Percentiles rank a stretch among this genome's conserved stretches.
These are phyloP conservation scores for Pollimyrus isidori DNA, from an alignment of 2,113 vertebrate genomes.

Conservation along the genomic window DNA sequence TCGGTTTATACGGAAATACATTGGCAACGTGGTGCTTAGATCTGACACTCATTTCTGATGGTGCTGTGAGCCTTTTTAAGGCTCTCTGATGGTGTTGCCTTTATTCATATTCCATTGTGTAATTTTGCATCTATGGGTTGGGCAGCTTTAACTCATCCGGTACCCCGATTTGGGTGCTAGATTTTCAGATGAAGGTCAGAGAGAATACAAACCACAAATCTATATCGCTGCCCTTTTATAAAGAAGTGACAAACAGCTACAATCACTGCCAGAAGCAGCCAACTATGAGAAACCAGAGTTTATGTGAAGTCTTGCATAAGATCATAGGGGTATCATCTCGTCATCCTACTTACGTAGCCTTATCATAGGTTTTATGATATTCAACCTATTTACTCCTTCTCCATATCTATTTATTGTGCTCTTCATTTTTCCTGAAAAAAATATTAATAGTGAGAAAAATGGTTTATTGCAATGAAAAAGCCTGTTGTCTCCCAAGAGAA, in stretches of 20 bases:
- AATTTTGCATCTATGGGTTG: not conserved
- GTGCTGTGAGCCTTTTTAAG: not conserved
- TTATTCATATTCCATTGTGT: not conserved
- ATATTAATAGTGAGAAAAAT: constrained; percentile 14
- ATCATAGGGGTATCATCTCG: not conserved
- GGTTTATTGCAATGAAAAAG: not conserved
- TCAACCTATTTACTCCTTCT: not conserved
- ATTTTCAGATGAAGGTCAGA: not conserved
- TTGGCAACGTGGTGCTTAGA: not conserved
- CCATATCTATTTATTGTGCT: not conserved
- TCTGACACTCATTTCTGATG: not conserved
- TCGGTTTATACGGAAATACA: not conserved
- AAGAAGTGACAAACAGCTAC: not conserved
- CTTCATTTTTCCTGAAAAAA: not conserved
- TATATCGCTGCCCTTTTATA: not conserved
- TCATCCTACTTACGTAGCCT: not conserved
- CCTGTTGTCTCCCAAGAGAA: not conserved
- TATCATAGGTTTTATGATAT: not conserved
- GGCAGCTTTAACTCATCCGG: not conserved
- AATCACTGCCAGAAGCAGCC: not conserved
- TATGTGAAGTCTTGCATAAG: not conserved
- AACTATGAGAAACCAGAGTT: not conserved
- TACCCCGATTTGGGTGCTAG: not conserved
- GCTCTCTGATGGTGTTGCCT: not conserved
- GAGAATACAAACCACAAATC: not conserved